phyloP scores from a whole-genome alignment of 2,888 invertebrate genomes.

The Caenorhabditis plicata region DNA sequence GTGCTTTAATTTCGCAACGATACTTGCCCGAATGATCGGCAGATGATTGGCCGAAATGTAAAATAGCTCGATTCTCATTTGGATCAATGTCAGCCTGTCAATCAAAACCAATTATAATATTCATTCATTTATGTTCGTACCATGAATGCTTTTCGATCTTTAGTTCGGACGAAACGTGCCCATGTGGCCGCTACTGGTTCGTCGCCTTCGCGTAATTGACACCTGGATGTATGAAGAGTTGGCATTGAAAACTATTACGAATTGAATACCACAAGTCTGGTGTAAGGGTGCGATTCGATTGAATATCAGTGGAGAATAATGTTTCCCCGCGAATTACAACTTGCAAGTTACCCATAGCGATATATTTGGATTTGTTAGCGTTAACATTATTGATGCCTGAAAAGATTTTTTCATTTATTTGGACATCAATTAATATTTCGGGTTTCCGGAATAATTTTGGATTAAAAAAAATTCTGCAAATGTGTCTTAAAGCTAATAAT shows the following conservation, averaged over 20 bases:
- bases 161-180: slow-evolving; percentile 31
- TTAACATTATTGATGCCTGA: slow-evolving; percentile 3
- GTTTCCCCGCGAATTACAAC: slow-evolving; percentile 41
- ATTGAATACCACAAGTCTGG: slow-evolving; percentile 35
- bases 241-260: not conserved
- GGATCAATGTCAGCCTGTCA: slow-evolving; percentile 29
- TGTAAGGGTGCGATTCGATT: slow-evolving; percentile 20
- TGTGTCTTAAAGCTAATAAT: too few species aligned
- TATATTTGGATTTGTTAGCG: slow-evolving; percentile 7
- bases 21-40: slow-evolving; percentile 49
- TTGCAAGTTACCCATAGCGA: slow-evolving; percentile 49
- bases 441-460: too few species aligned
- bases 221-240: slow-evolving; percentile 35
- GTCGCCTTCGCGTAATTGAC: slow-evolving; percentile 42
- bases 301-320: slow-evolving; percentile 35
- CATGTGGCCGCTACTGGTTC: slow-evolving; percentile 6
- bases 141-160: slow-evolving; percentile 25
- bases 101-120: not conserved
- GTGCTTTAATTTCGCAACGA: slow-evolving; percentile 48
- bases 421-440: too few species aligned
- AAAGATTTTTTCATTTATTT: not conserved
- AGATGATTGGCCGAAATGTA: slow-evolving; percentile 39
- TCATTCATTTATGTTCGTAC: not conserved
- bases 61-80: slow-evolving; percentile 36
- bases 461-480: too few species aligned